A percentile compares a stretch with the other conserved stretches of the same genome.
Evolutionary conservation across 2,113 vertebrate genomes (phyloP).

Genomic region (Macaca mulatta): DNA sequence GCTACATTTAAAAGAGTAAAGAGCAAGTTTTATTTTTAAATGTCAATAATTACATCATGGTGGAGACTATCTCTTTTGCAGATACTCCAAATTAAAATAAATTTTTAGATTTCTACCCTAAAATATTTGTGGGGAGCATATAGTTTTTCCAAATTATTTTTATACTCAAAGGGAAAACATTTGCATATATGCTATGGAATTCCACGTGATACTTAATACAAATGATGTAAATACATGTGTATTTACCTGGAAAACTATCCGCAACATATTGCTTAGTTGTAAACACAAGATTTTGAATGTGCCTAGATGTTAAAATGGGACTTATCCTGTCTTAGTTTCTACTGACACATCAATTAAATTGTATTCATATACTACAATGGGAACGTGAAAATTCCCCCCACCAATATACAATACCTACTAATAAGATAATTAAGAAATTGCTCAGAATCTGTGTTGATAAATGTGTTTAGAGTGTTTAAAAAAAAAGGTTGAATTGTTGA

Average conservation of each 20-base stretch:
- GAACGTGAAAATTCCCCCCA: background rate
- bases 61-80: background rate
- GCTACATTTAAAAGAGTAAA: background rate
- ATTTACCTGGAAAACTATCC: background rate
- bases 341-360: background rate
- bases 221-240: background rate
- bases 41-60: background rate
- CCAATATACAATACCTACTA: background rate
- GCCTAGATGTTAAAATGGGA: background rate
- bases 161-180: background rate
- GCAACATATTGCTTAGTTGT: background rate
- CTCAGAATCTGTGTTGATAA: background rate
- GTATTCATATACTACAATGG: background rate
- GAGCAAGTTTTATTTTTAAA: background rate
- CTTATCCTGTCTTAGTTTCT: background rate
- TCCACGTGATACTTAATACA: background rate
- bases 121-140: background rate
- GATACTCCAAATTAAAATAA: background rate
- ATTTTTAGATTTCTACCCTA: background rate
- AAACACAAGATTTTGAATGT: background rate
- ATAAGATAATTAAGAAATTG: background rate
- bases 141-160: background rate
- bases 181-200: background rate
- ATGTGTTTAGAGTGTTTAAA: background rate
- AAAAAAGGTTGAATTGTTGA: background rate